Evolutionary conservation across 2,888 invertebrate species (phyloP), one percentile per base, ranked within the genome.

Genomic region (Cephus spinipes): DNA sequence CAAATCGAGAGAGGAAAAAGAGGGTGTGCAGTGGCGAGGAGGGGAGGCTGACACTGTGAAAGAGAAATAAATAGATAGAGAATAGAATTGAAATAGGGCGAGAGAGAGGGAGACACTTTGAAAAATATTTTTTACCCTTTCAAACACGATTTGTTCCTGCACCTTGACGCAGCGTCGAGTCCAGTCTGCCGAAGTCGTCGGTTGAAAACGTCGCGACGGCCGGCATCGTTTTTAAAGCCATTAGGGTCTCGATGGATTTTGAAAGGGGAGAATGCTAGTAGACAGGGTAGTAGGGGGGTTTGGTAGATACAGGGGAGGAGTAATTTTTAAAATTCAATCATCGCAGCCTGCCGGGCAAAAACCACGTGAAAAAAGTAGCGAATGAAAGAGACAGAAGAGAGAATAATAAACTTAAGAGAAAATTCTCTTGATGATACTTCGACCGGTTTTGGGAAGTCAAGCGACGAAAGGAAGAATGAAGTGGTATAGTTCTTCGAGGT

Each of bases 11-110:
- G 71, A 74, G 75, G 71, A 68, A 30, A 69, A 31, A 78, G 23
- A 35, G 68, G 4, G 68, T 4, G 35, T 30, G 2, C 55, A n/a
- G 71, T 74, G 55, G 32, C 1, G 30, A 35, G 31, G 23, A 32
- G 31, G 76, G 4, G 12, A n/a, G 3, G 3, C 35, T 30, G 33
- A 12, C 33, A 32, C 36, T 40, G 74, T 71, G 69, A 68, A 71
- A 69, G 69, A 30, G 78, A 73, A 34, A 23, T 23, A 55, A 55
- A 55, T 55, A 40, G 40, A 40, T 40, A 55, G 55, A 11, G 55
- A 55, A 55, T 23, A 73, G 73, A n/a, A 71, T 74, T 74, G 69
- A 69, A 78, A 76, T 32, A 69, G 74, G 12, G 4, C 11, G 34
- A 36, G 30, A 75, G 35, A 9, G 69, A 75, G 73, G n/a, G 69